Conservation (phyloP, 2,113 vertebrate species). For the Cryptotis parvus region DNA sequence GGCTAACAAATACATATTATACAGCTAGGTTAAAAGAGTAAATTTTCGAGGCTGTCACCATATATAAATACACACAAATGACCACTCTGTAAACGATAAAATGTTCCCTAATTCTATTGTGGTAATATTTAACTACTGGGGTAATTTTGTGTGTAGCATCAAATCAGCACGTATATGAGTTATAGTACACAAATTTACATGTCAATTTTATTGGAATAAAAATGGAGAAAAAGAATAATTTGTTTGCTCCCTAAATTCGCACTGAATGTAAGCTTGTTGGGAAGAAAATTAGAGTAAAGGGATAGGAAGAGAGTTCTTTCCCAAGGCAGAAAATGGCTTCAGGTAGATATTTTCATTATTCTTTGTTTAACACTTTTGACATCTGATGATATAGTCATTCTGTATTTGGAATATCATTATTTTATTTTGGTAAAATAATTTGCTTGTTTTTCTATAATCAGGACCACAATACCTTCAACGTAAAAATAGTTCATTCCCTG, state of each 20-base stretch:
- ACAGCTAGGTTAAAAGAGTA: background rate
- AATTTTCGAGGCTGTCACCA: background rate
- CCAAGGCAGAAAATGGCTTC: background rate
- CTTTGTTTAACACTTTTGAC: no score
- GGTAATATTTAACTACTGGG: background rate
- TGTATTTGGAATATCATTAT: background rate
- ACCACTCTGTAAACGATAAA: background rate
- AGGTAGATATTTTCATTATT: background rate
- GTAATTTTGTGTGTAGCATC: background rate
- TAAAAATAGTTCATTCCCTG: background rate
- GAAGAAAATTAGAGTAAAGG: background rate
- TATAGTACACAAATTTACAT: background rate
- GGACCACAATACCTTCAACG: background rate
- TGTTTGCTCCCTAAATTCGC: slow-evolving; percentile 2
- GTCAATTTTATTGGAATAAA: background rate
- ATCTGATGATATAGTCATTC: background rate
- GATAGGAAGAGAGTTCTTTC: background rate
- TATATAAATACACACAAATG: background rate
- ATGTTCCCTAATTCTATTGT: background rate
- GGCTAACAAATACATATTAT: background rate
- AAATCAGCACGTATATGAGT: background rate
- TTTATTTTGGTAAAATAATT: background rate
- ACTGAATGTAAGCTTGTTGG: background rate
- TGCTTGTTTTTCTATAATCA: background rate
- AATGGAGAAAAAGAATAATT: background rate